These are phyloP conservation scores for Apostichopus parvimensis DNA, from an alignment of 35 echinoderm and acorn worm genomes.

Conservation along the genomic window DNA sequence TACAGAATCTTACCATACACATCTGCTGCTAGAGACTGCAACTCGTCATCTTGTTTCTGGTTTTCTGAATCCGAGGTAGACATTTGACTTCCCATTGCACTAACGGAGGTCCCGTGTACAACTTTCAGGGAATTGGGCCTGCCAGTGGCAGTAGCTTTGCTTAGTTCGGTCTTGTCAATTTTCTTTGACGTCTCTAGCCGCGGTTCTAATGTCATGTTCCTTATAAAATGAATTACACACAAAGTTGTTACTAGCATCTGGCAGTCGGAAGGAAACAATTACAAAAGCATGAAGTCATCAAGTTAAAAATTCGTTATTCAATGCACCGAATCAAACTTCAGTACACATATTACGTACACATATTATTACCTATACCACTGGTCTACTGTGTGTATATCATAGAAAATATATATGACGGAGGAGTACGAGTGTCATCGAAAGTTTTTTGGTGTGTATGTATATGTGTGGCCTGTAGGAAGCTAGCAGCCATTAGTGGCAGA, in stretches of 20 bases:
- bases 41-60: not conserved
- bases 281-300: too few relatives aligned
- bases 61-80: not conserved
- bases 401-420: too few relatives aligned
- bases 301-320: too few relatives aligned
- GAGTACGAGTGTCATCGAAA: too few relatives aligned
- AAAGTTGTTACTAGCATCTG: conserved; percentile 30
- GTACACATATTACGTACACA: too few relatives aligned
- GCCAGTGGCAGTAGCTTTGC: not conserved
- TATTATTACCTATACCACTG: too few relatives aligned
- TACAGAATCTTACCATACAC: conserved; percentile 11
- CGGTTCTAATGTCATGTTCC: conserved; percentile 5
- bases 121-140: not conserved
- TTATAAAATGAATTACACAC: not conserved
- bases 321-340: too few relatives aligned
- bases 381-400: too few relatives aligned
- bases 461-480: too few relatives aligned
- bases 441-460: too few relatives aligned
- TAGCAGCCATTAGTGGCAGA: too few relatives aligned
- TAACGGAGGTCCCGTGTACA: too few relatives aligned
- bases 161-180: not conserved
- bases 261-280: not conserved
- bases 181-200: not conserved
- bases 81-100: not conserved
- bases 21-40: conserved; percentile 17